Conservation (phyloP, 2,113 vertebrate species). For the Pterocles orientalis region DNA sequence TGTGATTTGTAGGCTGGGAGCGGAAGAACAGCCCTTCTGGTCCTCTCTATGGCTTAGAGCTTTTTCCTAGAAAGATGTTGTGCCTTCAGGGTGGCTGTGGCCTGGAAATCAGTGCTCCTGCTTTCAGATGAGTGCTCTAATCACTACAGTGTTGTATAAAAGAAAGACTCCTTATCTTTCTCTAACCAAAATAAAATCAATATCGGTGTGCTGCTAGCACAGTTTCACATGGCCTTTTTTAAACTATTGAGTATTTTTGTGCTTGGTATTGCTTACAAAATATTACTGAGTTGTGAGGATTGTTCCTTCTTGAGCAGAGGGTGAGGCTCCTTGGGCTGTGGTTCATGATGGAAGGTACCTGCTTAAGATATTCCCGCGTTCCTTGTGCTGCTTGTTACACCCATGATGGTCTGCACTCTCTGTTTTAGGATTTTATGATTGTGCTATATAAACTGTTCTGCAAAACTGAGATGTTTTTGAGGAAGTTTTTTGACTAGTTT, state of each 20-base stretch:
- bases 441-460: not conserved
- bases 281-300: not conserved
- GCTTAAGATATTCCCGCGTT: not conserved
- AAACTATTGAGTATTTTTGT: not conserved
- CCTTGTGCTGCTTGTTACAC: not conserved
- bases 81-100: not conserved
- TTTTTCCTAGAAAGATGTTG: not conserved
- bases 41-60: not conserved
- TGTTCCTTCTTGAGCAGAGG: not conserved
- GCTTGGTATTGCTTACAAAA: not conserved
- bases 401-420: fast-evolving
- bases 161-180: not conserved
- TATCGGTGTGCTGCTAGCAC: not conserved
- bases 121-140: not conserved
- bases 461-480: not conserved
- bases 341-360: not conserved
- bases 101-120: not conserved
- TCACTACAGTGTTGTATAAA: not conserved
- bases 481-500: not conserved
- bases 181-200: not conserved
- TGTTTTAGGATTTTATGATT: not conserved
- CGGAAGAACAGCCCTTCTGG: not conserved
- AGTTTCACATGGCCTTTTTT: not conserved
- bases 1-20: not conserved
- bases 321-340: not conserved